Base-by-base conservation (phyloP, 1,140 invertebrate species). In the Aphaenogaster ashmeadi region DNA sequence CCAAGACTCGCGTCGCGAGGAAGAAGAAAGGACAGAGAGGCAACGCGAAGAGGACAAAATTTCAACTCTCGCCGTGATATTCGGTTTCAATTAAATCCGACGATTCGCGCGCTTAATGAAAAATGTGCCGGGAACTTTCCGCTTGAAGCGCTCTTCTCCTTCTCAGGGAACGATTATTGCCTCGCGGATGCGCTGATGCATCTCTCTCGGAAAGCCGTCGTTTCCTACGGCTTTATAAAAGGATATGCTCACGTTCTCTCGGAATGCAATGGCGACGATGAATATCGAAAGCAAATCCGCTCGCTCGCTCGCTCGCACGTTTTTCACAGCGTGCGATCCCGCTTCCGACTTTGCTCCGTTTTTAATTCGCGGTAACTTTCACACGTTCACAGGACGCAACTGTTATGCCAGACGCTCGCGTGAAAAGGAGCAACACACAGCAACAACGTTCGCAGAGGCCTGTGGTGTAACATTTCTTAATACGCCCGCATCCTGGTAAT, bases 21-120 rank as follows among this genome's bases (percentile, higher is more conserved):
- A 69, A 80, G 60, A 36, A 36, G n/a, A 27, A 21, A 36, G 11
- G 9, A 36, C 15, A 33, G 21, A 72, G 66, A 9, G 7, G 64
- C 8, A 58, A 71, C 15, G 18, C 36, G 47, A 50, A 52, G n/a
- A 44, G 21, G 41, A 36, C 27, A 8, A 75, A 84, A 84, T 84
- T 75, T 84, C 69, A 62, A 62, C 13, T 36, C n/a, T 1, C n/a
- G 44, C n/a, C 52, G 36, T 74, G 80, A 75, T 84, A 84, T 84
- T 84, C 69, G 80, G 80, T 84, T 84, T 84, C 80, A 84, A 84
- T 84, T 84, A 84, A 84, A 84, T 75, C 69, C 69, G 69, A 60
- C 41, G 80, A 75, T 75, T 84, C 80, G 69, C 80, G 54, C 38
- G 67, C 41, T 84, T 84, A 84, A 84, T 84, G 80, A 84, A 84